Conservation (phyloP, 2,888 invertebrate genomes). For the Crematogaster levior region DNA sequence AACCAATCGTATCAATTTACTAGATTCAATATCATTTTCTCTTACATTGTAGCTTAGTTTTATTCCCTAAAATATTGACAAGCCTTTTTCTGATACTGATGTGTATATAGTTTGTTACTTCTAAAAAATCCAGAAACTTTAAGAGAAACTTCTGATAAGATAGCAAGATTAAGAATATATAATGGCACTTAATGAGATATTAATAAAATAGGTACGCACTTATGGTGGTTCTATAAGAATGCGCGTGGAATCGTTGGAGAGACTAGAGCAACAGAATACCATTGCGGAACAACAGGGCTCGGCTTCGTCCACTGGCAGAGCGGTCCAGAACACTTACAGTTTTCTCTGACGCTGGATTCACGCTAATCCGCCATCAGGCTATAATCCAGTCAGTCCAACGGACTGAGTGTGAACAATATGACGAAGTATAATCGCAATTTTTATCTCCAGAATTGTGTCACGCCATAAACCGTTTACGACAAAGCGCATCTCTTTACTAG, state of each 20-base stretch:
- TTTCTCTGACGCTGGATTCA: constrained; percentile 87
- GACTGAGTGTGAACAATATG: constrained; percentile 72
- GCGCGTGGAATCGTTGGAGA: constrained; percentile 92
- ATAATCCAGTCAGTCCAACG: constrained; percentile 79
- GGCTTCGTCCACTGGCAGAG: constrained; percentile 85
- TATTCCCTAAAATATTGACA: constrained; percentile 3
- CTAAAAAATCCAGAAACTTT: constrained; percentile 74
- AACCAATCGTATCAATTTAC: neutral
- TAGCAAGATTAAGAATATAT: constrained; percentile 13
- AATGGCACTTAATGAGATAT: constrained; percentile 55
- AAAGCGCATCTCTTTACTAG: constrained; percentile 42
- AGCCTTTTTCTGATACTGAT: neutral
- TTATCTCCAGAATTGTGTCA: constrained; percentile 38
- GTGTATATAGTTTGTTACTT: neutral
- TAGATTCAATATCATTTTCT: neutral
- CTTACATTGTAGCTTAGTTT: neutral
- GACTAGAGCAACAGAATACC: constrained; percentile 86
- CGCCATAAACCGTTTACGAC: constrained; percentile 3
- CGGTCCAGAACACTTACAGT: constrained; percentile 89
- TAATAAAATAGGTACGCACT: constrained; percentile 88
- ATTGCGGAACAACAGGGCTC: constrained; percentile 79
- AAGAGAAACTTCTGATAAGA: constrained; percentile 58
- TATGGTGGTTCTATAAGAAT: constrained; percentile 94
- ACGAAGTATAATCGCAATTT: constrained; percentile 21
- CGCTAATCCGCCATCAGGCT: constrained; percentile 78